Base-by-base conservation (phyloP, 64 coral and sea anemone species). In the Pachyseris speciosa region DNA sequence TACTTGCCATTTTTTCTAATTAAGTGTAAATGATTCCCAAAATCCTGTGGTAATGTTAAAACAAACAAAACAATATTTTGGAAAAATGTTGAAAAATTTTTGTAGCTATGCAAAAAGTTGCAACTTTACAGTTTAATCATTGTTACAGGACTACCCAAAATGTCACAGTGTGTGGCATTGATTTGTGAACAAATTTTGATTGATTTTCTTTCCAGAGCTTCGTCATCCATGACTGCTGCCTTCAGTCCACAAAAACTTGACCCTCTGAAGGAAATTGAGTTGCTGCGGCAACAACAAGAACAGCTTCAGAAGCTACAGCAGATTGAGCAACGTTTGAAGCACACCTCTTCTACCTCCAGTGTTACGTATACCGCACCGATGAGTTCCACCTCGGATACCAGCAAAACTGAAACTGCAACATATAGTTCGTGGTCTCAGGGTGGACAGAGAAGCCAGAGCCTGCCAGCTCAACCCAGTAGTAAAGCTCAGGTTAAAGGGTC, bases 201-300 rank as follows among this genome's bases (percentile, higher is more conserved):
- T 0, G 12, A 34, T 71, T n/a, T 80, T 59, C 34, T 37, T 12
- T 57, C 37, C 31, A 80, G 76, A 80, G 37, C 30, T 58, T 7
- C 16, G 11, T 32, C 53, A 13, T 81, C 77, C 24, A 16, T 19
- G 1, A 15, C 32, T 24, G 10, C 37, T 11, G 25, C 51, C 17
- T 15, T 81, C 19, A 51, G 44, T 76, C 33, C 53, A 49, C 36
- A 74, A 31, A 96, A 92, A 42, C 48, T 93, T 9, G 83, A 96
- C 40, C 86, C 87, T n/a, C 66, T 93, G 63, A 78, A 90, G 74
- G 90, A 96, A 87, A 87, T 96, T 47, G 78, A 93, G 44, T 68
- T 96, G 43, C 47, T 96, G 20, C 78, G 77, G 28, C 66, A 73
- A 57, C 95, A 96, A 44, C 89, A 91, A 42, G 69, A 88, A 59